A percentile compares a stretch with the other conserved stretches of the same genome.
Conservation (phyloP, 1,140 invertebrate genomes). For the Condylostylus longicornis region DNA sequence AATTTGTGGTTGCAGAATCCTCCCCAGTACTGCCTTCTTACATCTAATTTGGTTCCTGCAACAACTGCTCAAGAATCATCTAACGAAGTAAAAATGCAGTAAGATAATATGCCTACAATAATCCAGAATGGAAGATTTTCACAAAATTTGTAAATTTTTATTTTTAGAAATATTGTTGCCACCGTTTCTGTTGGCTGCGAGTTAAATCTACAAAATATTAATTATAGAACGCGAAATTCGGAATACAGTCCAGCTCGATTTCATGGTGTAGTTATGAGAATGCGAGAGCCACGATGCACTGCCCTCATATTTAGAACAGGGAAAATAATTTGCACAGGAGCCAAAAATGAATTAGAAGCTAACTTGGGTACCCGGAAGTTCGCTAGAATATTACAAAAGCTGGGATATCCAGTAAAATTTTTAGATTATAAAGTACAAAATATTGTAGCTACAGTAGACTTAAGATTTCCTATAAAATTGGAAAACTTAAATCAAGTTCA, state of each 20-base stretch:
- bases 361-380: conserved; percentile 91
- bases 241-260: conserved; percentile 98
- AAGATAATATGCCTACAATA: too few relatives aligned
- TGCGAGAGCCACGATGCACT: conserved; percentile 89
- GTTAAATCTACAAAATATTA: conserved; percentile 80
- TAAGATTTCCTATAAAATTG: conserved; percentile 92
- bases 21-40: too few relatives aligned
- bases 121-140: too few relatives aligned
- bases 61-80: too few relatives aligned
- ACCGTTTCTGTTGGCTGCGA: conserved; percentile 83
- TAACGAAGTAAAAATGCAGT: too few relatives aligned
- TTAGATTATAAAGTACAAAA: conserved; percentile 97
- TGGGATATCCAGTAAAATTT: conserved; percentile 93
- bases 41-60: too few relatives aligned
- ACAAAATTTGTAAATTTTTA: too few relatives aligned
- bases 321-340: conserved; percentile 97
- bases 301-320: conserved; percentile 96
- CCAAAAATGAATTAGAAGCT: conserved; percentile 89
- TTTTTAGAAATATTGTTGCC: conserved; percentile 80
- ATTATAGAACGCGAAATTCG: conserved; percentile 90
- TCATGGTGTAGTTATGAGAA: conserved; percentile 96
- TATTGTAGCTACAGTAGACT: conserved; percentile 95
- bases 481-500: conserved; percentile 91
- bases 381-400: conserved; percentile 94
- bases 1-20: too few relatives aligned